Evolutionary conservation across 1,140 invertebrate genomes (phyloP).

Genomic region (Drosophila sp.): DNA sequence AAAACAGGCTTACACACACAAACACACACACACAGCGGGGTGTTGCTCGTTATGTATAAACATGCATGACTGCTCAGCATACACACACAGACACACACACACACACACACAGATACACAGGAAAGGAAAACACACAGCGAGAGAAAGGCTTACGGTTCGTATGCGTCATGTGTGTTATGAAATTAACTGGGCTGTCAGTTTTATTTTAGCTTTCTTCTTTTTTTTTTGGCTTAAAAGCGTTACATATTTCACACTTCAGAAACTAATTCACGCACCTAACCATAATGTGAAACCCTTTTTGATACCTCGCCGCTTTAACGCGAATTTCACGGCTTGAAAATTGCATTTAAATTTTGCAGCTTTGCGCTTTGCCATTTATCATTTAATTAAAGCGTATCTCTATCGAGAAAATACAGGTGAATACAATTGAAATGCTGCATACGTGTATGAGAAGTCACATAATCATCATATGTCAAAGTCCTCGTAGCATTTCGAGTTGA

Average conservation of each 20-base stretch:
- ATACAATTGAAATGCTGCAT: constrained; percentile 1
- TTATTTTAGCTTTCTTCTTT: neutral
- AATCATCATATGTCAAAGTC: constrained; percentile 5
- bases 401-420: constrained; percentile 10
- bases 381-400: constrained; percentile 73
- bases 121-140: neutral
- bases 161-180: constrained; percentile 63
- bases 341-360: constrained; percentile 35
- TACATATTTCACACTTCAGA: constrained; percentile 16
- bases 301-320: constrained; percentile 24
- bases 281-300: constrained; percentile 5
- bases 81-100: constrained; percentile 48
- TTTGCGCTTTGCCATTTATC: constrained; percentile 58
- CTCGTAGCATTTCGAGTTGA: constrained; percentile 3
- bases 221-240: constrained; percentile 18
- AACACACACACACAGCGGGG: constrained; percentile 8
- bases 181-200: constrained; percentile 48
- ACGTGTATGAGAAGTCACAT: neutral
- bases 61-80: constrained; percentile 49
- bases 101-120: constrained; percentile 30
- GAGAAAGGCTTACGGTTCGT: constrained; percentile 34
- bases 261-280: constrained; percentile 14
- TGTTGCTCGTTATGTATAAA: constrained; percentile 47
- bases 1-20: constrained; percentile 9
- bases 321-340: constrained; percentile 27